These are phyloP conservation scores for Hymenopus coronatus DNA, from an alignment of 2,888 invertebrate genomes.

Conservation along the genomic window DNA sequence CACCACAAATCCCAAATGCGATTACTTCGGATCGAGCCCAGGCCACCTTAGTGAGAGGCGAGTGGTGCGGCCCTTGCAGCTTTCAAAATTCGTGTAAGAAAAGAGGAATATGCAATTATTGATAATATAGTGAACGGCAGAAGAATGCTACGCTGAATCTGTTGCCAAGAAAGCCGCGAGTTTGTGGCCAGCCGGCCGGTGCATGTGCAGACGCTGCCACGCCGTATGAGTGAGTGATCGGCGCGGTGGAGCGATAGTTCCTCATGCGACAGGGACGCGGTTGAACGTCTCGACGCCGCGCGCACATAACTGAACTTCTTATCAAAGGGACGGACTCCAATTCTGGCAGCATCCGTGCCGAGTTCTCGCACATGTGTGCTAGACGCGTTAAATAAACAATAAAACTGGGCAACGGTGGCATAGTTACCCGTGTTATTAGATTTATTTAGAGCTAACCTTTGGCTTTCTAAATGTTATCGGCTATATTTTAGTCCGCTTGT, in stretches of 20 bases:
- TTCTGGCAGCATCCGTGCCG: background rate
- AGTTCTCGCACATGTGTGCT: background rate
- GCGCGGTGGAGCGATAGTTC: background rate
- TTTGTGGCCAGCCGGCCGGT: background rate
- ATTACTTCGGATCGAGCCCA: no score
- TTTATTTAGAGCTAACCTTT: background rate
- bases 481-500: background rate
- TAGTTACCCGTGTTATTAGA: background rate
- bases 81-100: background rate
- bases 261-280: background rate
- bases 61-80: no score
- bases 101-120: background rate
- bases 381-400: background rate
- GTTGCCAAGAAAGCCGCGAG: background rate
- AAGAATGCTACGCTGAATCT: background rate
- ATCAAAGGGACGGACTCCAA: background rate
- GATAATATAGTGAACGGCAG: background rate
- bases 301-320: background rate
- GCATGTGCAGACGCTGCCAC: constrained; percentile 9
- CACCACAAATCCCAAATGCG: no score
- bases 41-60: no score
- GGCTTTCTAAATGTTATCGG: background rate
- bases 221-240: background rate
- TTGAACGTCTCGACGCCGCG: background rate
- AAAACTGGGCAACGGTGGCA: background rate